Conservation (phyloP, 2,888 invertebrate genomes). For the Drosophila meridionalis region DNA sequence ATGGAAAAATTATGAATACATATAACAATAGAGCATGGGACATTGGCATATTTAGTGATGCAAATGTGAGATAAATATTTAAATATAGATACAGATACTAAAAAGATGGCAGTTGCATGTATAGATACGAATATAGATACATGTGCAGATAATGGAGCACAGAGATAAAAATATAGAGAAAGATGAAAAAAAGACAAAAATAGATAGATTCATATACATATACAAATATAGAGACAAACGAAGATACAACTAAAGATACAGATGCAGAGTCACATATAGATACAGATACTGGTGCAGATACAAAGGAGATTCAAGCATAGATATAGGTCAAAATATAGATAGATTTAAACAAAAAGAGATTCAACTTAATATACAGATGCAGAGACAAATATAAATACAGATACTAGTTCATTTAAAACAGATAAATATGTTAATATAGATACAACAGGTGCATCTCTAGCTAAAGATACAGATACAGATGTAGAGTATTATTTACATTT, state of each 20-base stretch:
- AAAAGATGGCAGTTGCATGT: background rate
- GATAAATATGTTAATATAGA: background rate
- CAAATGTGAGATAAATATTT: background rate
- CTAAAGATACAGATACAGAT: background rate
- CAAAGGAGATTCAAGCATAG: background rate
- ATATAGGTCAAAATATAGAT: conserved; percentile 8
- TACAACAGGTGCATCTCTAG: background rate
- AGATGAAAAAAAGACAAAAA: background rate
- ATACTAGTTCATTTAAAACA: background rate
- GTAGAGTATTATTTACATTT: too few species aligned
- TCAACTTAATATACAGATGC: background rate
- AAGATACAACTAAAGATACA: conserved; percentile 18
- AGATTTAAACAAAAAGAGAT: background rate
- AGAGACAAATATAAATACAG: conserved; percentile 11
- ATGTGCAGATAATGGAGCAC: background rate
- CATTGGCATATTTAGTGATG: background rate
- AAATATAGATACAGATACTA: background rate
- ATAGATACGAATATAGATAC: background rate
- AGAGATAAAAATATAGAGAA: background rate
- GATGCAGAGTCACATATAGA: conserved; percentile 7
- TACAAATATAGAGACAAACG: conserved; percentile 11
- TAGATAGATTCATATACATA: conserved; percentile 24
- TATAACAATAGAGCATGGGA: too few species aligned
- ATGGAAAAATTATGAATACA: too few species aligned
- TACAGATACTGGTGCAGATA: background rate